Evolutionary conservation across 2,797 vertebrate species (phyloP).

Genomic region (Catostomus latipinnis): DNA sequence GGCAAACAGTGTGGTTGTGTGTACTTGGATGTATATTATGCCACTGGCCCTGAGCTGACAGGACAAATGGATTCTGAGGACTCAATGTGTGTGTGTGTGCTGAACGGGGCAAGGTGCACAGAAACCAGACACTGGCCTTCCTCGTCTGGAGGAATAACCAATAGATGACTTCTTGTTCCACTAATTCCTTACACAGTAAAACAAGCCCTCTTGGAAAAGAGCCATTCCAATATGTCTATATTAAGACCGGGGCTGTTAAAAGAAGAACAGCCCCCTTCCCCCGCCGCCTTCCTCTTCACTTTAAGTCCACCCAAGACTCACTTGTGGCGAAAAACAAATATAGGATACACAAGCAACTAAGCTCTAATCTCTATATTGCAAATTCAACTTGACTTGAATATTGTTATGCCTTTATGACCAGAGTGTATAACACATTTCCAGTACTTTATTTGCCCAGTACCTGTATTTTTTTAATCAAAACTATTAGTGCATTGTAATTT

Average conservation of each 20-base stretch:
- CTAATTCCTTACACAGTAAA: constrained; percentile 87
- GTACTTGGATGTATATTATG: constrained; percentile 69
- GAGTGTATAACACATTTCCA: not conserved
- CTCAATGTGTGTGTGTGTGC: constrained; percentile 70
- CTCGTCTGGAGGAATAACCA: constrained; percentile 88
- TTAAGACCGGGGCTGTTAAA: constrained; percentile 74
- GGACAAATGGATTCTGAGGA: constrained; percentile 75
- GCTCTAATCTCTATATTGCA: not conserved
- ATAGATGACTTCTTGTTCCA: constrained; percentile 93
- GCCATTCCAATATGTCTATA: constrained; percentile 86
- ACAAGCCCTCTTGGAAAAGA: constrained; percentile 87
- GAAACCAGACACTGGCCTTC: constrained; percentile 86
- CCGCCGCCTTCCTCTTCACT: constrained; percentile 28
- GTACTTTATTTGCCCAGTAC: not conserved
- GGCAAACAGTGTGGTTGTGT: constrained; percentile 82
- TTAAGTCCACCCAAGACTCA: constrained; percentile 13
- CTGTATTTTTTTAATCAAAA: constrained; percentile 21
- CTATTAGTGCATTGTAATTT: constrained; percentile 36
- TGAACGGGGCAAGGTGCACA: constrained; percentile 82
- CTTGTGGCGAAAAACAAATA: constrained; percentile 25
- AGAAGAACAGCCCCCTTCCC: constrained; percentile 66
- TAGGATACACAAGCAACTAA: not conserved
- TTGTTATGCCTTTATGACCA: constrained; percentile 12
- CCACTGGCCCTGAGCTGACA: constrained; percentile 80
- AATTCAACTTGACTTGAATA: not conserved